phyloP scores from a whole-genome alignment of 2,888 invertebrate species.

The Xestia sexstrigata region DNA sequence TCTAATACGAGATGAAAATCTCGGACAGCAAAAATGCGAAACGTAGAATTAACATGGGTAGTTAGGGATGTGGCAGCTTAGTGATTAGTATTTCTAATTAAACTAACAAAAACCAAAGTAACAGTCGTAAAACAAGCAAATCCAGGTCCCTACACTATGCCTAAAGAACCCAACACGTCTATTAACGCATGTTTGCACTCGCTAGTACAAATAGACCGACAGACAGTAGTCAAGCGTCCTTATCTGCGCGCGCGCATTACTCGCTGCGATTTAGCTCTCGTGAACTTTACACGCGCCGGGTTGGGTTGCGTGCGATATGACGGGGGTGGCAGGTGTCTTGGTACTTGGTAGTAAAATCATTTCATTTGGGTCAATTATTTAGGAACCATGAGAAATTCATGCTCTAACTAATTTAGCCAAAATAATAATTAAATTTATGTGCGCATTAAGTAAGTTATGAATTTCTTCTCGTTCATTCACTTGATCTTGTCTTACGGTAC shows the following conservation, averaged over 20 bases:
- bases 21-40: background rate
- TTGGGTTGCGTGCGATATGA: constrained; percentile 44
- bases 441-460: too few relatives aligned
- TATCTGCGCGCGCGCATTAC: constrained; percentile 68
- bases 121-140: background rate
- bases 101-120: background rate
- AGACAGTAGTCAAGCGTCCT: constrained; percentile 67
- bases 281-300: constrained; percentile 61
- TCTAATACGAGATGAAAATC: background rate
- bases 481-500: background rate
- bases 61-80: background rate
- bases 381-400: background rate
- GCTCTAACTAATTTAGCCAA: too few relatives aligned
- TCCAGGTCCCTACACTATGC: background rate
- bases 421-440: too few relatives aligned
- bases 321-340: constrained; percentile 28
- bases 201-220: constrained; percentile 53
- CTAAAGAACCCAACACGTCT: constrained; percentile 45
- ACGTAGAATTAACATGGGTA: background rate
- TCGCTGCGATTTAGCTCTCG: constrained; percentile 57
- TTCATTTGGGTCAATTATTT: background rate
- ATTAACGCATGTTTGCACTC: constrained; percentile 54
- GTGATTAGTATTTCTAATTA: background rate
- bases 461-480: background rate
- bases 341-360: constrained; percentile 37